A percentile compares a stretch with the other conserved stretches of the same genome.
phyloP scores from a whole-genome alignment of 30 jellyfish, hydroid and myxozoan genomes.

The Turritopsis dohrnii region DNA sequence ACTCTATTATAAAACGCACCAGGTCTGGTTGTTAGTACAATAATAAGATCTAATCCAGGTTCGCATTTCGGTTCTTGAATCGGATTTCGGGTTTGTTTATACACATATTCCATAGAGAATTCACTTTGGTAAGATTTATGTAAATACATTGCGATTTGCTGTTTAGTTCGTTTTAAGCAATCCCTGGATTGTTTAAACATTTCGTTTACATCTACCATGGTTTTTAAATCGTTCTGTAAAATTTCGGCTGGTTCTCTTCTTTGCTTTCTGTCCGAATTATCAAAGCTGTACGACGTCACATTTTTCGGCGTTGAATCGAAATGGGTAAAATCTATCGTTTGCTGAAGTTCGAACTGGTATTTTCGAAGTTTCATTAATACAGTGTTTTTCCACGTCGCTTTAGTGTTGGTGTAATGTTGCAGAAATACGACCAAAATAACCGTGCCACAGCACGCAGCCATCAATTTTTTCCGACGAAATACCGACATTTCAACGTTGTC shows the following conservation, averaged over 20 bases:
- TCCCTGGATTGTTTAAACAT: conserved; percentile 24
- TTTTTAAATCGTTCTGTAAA: not conserved
- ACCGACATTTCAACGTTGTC: conserved; percentile 5
- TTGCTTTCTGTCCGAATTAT: not conserved
- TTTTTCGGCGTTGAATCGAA: not conserved
- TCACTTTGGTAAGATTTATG: conserved; percentile 3
- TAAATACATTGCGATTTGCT: conserved; percentile 50
- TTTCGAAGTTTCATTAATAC: conserved; percentile 1
- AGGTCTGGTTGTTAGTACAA: conserved; percentile 82
- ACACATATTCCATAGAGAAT: conserved; percentile 4
- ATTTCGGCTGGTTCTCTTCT: not conserved
- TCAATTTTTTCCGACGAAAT: conserved; percentile 3
- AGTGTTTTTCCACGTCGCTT: not conserved
- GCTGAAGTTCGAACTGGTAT: conserved; percentile 16
- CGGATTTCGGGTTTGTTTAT: conserved; percentile 23
- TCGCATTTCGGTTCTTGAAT: conserved; percentile 55
- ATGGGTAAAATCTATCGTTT: conserved; percentile 19
- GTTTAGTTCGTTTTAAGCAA: conserved; percentile 41
- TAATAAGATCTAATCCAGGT: conserved; percentile 34
- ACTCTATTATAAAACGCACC: conserved; percentile 69
- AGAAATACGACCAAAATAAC: not conserved
- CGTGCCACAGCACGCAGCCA: not conserved
- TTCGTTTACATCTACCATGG: conserved; percentile 23
- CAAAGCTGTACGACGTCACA: not conserved
- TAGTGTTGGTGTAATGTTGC: conserved; percentile 11